These are phyloP conservation scores for Diorhabda sublineata DNA, from an alignment of 1,140 invertebrate species.

Conservation along the genomic window DNA sequence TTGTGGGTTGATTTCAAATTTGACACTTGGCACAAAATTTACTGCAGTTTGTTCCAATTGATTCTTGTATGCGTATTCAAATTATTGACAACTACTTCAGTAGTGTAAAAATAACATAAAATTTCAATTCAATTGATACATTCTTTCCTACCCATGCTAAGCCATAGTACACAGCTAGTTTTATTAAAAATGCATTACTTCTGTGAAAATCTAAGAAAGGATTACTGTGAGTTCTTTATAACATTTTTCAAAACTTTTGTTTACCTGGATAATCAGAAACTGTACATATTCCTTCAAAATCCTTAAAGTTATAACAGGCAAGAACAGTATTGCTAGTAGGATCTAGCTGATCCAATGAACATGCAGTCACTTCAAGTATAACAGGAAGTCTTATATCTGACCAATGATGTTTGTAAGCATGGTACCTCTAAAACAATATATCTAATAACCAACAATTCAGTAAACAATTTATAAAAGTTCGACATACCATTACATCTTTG, in stretches of 20 bases:
- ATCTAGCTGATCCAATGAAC: conserved; percentile 87
- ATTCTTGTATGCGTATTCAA: no score
- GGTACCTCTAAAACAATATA: conserved; percentile 67
- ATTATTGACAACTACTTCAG: no score
- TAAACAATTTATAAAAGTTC: neutral
- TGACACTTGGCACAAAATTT: no score
- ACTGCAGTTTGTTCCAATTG: no score
- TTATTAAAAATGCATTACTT: no score
- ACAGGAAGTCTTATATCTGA: conserved; percentile 84
- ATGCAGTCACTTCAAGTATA: conserved; percentile 83
- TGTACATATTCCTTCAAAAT: conserved; percentile 76
- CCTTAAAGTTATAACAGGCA: conserved; percentile 88
- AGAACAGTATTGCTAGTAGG: conserved; percentile 73
- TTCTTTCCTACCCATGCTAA: no score
- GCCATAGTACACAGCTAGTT: no score
- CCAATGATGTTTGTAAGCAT: conserved; percentile 94
- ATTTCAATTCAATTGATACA: no score
- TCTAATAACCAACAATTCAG: neutral
- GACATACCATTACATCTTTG: conserved; percentile 67
- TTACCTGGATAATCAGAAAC: conserved; percentile 53
- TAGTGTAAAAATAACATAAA: no score
- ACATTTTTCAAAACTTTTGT: neutral
- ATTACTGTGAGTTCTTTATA: no score
- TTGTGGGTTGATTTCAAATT: no score
- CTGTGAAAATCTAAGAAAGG: no score